These are phyloP conservation scores for Enteromius thamalakanensis DNA, from an alignment of 2,797 vertebrate species.

Conservation along the genomic window DNA sequence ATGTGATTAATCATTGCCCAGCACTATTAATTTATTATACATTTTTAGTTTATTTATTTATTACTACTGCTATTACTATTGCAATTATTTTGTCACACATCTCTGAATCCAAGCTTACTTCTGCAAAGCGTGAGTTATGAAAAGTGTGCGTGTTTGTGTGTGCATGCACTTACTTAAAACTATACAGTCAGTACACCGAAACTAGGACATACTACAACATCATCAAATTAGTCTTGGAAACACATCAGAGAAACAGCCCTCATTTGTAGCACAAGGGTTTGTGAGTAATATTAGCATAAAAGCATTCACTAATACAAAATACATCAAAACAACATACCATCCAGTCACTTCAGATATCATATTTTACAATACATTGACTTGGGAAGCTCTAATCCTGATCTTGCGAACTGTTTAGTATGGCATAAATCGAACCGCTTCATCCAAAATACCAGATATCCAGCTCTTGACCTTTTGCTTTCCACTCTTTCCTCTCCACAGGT, in stretches of 20 bases:
- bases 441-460: background rate
- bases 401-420: background rate
- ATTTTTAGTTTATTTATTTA: background rate
- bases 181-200: background rate
- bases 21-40: no score
- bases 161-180: background rate
- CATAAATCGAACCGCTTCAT: background rate
- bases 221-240: background rate
- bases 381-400: background rate
- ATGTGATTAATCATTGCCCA: no score
- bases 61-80: background rate
- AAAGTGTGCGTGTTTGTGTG: background rate
- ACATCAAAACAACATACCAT: background rate
- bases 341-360: background rate
- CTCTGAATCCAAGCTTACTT: background rate
- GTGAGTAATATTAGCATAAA: background rate
- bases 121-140: background rate
- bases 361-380: background rate
- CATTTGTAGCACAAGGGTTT: background rate
- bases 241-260: background rate
- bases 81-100: background rate
- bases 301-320: background rate
- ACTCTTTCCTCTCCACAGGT: conserved; percentile 28
- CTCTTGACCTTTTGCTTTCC: conserved; percentile 23
- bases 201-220: conserved; percentile 9